Conservation (phyloP, 2,797 vertebrate species). For the Valencia hispanica region DNA sequence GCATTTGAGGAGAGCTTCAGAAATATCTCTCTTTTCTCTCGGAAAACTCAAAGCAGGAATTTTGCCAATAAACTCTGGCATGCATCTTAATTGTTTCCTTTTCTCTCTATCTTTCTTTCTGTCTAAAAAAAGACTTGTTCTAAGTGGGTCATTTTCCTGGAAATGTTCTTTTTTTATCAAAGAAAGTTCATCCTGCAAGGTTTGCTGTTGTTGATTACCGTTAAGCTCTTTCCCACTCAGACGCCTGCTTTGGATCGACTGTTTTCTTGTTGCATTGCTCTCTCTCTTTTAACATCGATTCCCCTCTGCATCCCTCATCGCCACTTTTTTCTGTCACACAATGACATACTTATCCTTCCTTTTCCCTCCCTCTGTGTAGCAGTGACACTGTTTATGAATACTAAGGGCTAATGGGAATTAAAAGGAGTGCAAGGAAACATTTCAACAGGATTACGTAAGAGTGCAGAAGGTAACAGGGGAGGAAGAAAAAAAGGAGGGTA, state of each 20-base stretch:
- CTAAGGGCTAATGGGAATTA: constrained; percentile 51
- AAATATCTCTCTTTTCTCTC: constrained; percentile 31
- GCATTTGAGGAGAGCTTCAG: constrained; percentile 31
- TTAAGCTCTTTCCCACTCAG: constrained; percentile 45
- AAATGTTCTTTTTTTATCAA: constrained; percentile 50
- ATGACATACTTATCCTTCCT: constrained; percentile 11
- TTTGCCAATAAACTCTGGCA: constrained; percentile 12
- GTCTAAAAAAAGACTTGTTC: constrained; percentile 24
- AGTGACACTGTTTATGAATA: constrained; percentile 42
- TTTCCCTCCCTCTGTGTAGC: not conserved
- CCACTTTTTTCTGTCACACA: constrained; percentile 32
- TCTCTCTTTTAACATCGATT: constrained; percentile 25
- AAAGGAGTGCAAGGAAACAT: constrained; percentile 5
- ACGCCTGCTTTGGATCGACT: constrained; percentile 43
- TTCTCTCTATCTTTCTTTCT: not conserved
- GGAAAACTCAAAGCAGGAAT: not conserved
- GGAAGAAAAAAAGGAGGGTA: constrained; percentile 20
- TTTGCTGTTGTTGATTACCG: constrained; percentile 62
- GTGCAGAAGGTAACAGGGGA: constrained; percentile 43
- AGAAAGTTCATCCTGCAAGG: constrained; percentile 48
- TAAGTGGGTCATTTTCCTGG: constrained; percentile 52
- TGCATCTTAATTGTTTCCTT: constrained; percentile 17
- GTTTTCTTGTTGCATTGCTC: constrained; percentile 36
- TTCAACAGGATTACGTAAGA: constrained; percentile 28
- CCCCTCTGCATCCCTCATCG: constrained; percentile 32